Base-by-base conservation (phyloP, 1,140 invertebrate species). In the Aphelinus certus region DNA sequence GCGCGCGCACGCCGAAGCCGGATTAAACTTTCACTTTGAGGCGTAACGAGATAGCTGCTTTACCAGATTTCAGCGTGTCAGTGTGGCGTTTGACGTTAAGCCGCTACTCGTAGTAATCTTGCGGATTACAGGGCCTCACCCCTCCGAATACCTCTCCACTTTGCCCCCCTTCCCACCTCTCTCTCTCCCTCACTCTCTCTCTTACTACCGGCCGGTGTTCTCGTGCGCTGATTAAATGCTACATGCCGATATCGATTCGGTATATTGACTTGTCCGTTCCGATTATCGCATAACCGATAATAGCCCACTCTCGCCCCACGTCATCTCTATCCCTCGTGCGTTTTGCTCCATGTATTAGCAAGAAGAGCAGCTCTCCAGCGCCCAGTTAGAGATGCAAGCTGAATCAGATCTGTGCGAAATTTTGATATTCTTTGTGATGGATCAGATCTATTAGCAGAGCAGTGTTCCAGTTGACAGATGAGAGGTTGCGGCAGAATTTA, bases 71-170 rank as follows among this genome's bases (percentile, higher is more conserved):
- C 63, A 75, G 62, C 76, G 67, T 74, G 67, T 71, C 72, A 77
- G 73, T 71, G 75, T 72, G 62, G 66, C 69, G 71, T 76, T 76
- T 73, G 71, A 78, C 67, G 71, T 71, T 76, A 76, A 78, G 70
- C 77, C 69, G 71, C 66, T 78, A 73, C 77, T 78, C 71, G 70
- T 69, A 71, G 74, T 78, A 78, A 78, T 78, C 77, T 76, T 62
- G 51, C 49, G 74, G 74, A 76, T 78, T 78, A 76, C 77, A 78
- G 63, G 47, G 56, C 55, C 26, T 71, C 45, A n/a, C 10, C 68
- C 51, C 42, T 65, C 63, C 57, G 3, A 3, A 53, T 26, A 26
- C 26, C 63, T 1, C 63, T 7, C 6, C 26, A 53, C 49, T 66
- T 56, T 51, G 2, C 7, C 46, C 47, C 46, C 7, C 2, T 58